Conservation (phyloP, 2,797 vertebrate genomes). For the Gephyroberyx darwinii region DNA sequence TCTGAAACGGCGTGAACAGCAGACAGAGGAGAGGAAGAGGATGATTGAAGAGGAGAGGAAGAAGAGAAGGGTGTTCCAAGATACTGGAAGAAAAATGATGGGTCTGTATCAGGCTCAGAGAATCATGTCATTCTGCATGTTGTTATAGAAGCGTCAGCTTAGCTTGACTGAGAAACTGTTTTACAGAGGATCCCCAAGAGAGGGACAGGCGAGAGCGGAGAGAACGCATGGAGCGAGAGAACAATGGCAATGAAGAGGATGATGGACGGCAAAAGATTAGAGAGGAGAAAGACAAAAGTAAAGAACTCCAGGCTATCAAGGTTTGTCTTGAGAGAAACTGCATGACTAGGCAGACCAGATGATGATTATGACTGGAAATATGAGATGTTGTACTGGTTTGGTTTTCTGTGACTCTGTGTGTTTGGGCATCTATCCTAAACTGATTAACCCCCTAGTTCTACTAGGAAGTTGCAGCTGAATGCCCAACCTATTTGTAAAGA, state of each 20-base stretch:
- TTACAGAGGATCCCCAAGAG: constrained; percentile 95
- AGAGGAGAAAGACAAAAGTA: constrained; percentile 97
- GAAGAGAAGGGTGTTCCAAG: constrained; percentile 94
- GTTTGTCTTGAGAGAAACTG: constrained; percentile 61
- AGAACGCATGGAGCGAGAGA: constrained; percentile 95
- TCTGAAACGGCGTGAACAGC: constrained; percentile 88
- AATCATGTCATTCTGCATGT: background rate
- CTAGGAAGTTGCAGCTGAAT: background rate
- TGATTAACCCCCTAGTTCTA: background rate
- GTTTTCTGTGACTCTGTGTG: background rate
- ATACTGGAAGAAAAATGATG: constrained; percentile 96
- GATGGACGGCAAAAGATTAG: constrained; percentile 95
- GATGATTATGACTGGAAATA: background rate
- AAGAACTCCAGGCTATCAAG: constrained; percentile 97
- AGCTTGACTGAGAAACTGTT: constrained; percentile 7
- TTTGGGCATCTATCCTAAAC: background rate
- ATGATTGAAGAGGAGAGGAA: constrained; percentile 92
- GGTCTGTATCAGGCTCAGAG: constrained; percentile 76
- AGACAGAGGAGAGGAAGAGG: constrained; percentile 89
- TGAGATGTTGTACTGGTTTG: background rate
- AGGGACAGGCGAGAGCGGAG: constrained; percentile 92
- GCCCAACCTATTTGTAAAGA: no score
- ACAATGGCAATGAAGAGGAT: constrained; percentile 94
- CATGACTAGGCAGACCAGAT: background rate
- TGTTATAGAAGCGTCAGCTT: background rate